phyloP scores from a whole-genome alignment of 2,797 vertebrate species.

The Aratinga solstitialis region DNA sequence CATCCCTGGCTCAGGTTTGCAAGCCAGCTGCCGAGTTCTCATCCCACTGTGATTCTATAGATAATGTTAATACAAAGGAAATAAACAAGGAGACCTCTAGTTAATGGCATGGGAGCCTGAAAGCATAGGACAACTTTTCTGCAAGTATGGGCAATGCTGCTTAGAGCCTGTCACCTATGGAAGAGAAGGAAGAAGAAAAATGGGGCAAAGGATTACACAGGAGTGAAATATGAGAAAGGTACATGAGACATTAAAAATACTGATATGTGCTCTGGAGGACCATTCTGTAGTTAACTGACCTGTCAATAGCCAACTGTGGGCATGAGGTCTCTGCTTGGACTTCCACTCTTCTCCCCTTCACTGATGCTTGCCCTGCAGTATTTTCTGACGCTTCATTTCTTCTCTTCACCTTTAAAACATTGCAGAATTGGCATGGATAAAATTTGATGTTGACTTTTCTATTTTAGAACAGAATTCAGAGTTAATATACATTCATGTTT shows the following conservation, averaged over 20 bases:
- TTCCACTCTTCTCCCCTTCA: slow-evolving; percentile 13
- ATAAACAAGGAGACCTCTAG: neutral
- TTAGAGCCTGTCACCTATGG: neutral
- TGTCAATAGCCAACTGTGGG: neutral
- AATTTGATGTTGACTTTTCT: neutral
- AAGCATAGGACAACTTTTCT: neutral
- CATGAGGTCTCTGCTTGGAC: neutral
- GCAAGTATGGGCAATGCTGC: neutral
- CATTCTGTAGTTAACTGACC: neutral
- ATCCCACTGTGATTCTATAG: neutral
- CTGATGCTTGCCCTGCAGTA: neutral
- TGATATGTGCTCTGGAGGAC: neutral
- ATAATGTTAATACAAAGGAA: neutral
- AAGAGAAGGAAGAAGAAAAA: neutral
- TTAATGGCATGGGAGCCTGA: neutral
- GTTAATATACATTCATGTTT: neutral
- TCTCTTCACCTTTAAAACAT: slow-evolving; percentile 7
- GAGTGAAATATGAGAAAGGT: neutral
- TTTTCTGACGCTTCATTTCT: neutral
- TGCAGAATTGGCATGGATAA: neutral
- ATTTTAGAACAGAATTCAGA: neutral
- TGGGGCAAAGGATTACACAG: neutral
- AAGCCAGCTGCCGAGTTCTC: neutral
- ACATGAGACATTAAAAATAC: neutral
- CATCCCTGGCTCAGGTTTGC: neutral